These are phyloP conservation scores for Cebidichthys violaceus DNA, from an alignment of 2,113 vertebrate species.

Conservation along the genomic window DNA sequence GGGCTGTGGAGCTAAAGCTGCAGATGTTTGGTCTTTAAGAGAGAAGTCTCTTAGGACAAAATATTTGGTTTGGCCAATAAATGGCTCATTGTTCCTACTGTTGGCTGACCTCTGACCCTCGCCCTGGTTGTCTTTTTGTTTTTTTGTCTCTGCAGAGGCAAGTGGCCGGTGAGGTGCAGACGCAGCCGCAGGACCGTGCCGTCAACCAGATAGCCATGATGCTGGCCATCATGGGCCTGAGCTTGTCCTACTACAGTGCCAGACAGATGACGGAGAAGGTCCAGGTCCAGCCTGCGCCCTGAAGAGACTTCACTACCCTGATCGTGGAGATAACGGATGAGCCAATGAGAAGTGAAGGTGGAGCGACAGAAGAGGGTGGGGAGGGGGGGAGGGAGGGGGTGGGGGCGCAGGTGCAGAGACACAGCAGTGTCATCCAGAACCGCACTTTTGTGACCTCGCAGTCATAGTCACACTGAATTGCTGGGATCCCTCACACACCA, in stretches of 20 bases:
- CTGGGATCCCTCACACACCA: conserved; percentile 40
- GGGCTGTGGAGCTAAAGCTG: neutral
- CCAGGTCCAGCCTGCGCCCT: conserved; percentile 74
- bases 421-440: conserved; percentile 7
- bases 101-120: conserved; percentile 34
- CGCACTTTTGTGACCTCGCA: conserved; percentile 51
- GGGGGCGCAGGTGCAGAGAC: neutral
- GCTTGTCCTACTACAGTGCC: conserved; percentile 92
- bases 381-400: neutral
- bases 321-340: conserved; percentile 18
- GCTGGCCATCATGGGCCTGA: conserved; percentile 91
- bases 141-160: conserved; percentile 86
- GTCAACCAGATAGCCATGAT: conserved; percentile 90
- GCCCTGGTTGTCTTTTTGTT: neutral
- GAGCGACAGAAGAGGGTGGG: conserved; percentile 10
- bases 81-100: neutral
- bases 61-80: neutral
- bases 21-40: conserved; percentile 1
- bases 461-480: conserved; percentile 51
- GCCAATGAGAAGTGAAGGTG: conserved; percentile 29
- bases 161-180: conserved; percentile 87
- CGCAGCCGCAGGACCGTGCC: conserved; percentile 85
- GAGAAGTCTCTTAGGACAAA: neutral
- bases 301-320: conserved; percentile 37
- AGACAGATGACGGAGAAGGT: conserved; percentile 89